Conservation (phyloP, 2,888 invertebrate species). For the Drosophila borealis region DNA sequence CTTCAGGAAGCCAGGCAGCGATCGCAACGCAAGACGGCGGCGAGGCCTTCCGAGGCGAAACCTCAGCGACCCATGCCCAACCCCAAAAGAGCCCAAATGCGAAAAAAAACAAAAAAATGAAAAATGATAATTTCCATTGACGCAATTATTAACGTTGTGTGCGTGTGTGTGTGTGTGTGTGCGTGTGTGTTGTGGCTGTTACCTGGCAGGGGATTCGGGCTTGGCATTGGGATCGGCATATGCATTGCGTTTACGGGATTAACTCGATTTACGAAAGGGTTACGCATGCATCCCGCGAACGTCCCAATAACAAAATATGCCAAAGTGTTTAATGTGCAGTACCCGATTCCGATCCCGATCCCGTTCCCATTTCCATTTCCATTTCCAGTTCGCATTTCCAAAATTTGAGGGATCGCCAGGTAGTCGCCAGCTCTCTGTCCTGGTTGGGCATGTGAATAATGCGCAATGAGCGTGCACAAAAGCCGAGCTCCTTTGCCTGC, state of each 20-base stretch:
- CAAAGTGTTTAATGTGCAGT: slow-evolving; percentile 63
- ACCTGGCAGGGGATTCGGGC: slow-evolving; percentile 35
- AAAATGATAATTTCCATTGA: slow-evolving; percentile 77
- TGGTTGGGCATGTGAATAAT: slow-evolving; percentile 46
- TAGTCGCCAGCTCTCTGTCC: slow-evolving; percentile 42
- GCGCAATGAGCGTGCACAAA: slow-evolving; percentile 64
- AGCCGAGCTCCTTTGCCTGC: slow-evolving; percentile 45
- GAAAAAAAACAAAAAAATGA: slow-evolving; percentile 58
- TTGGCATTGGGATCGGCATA: slow-evolving; percentile 32
- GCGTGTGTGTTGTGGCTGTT: slow-evolving; percentile 7
- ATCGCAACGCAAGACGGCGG: slow-evolving; percentile 39
- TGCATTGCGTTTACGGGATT: slow-evolving; percentile 71
- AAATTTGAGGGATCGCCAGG: slow-evolving; percentile 46
- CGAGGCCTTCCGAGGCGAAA: slow-evolving; percentile 19
- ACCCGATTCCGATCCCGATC: slow-evolving; percentile 24
- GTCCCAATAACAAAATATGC: slow-evolving; percentile 68
- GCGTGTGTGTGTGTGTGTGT: slow-evolving; percentile 16
- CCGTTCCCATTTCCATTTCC: slow-evolving; percentile 29
- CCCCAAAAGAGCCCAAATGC: slow-evolving; percentile 43
- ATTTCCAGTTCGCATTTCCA: slow-evolving; percentile 13
- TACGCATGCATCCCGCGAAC: slow-evolving; percentile 64
- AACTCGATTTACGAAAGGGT: slow-evolving; percentile 77
- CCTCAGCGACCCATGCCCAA: slow-evolving; percentile 42
- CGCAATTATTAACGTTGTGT: slow-evolving; percentile 55
- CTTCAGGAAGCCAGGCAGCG: slow-evolving; percentile 44